Percentiles rank a stretch among this genome's conserved stretches.
These are phyloP conservation scores for Melinopterus prodromus DNA, from an alignment of 2,888 invertebrate genomes.

Conservation along the genomic window DNA sequence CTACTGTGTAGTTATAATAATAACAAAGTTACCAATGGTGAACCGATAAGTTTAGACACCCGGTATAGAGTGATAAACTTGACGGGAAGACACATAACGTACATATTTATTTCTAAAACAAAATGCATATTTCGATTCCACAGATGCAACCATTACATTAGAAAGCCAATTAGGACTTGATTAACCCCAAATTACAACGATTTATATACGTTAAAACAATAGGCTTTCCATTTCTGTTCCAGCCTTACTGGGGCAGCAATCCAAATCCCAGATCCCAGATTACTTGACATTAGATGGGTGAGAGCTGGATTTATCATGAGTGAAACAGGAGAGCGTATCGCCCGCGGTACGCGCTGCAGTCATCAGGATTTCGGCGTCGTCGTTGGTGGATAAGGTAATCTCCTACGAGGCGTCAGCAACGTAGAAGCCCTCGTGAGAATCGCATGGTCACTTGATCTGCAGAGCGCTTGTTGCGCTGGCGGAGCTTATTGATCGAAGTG, in stretches of 20 bases:
- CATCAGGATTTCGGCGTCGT: too few species aligned
- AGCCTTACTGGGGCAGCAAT: neutral
- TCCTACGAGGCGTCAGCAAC: neutral
- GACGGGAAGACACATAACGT: too few species aligned
- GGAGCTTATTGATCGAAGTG: constrained; percentile 17
- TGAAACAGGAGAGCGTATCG: neutral
- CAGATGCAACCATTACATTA: too few species aligned
- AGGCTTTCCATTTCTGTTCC: neutral
- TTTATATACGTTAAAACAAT: neutral
- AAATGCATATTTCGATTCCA: too few species aligned
- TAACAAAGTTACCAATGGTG: too few species aligned
- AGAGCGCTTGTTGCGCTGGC: constrained; percentile 20
- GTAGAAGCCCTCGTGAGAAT: constrained; percentile 13
- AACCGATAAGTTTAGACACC: too few species aligned
- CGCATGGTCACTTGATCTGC: constrained; percentile 22
- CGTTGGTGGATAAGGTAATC: neutral
- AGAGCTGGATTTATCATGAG: neutral
- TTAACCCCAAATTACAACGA: neutral
- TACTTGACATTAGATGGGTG: neutral
- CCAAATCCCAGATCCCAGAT: neutral
- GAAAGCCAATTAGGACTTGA: too few species aligned
- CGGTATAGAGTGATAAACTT: too few species aligned
- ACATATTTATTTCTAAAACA: too few species aligned
- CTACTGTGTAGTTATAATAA: too few species aligned
- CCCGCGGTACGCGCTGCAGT: neutral